A percentile compares a stretch with the other conserved stretches of the same genome.
Evolutionary conservation across 2,888 invertebrate species (phyloP).

Genomic region (Zootermopsis nevadensis): DNA sequence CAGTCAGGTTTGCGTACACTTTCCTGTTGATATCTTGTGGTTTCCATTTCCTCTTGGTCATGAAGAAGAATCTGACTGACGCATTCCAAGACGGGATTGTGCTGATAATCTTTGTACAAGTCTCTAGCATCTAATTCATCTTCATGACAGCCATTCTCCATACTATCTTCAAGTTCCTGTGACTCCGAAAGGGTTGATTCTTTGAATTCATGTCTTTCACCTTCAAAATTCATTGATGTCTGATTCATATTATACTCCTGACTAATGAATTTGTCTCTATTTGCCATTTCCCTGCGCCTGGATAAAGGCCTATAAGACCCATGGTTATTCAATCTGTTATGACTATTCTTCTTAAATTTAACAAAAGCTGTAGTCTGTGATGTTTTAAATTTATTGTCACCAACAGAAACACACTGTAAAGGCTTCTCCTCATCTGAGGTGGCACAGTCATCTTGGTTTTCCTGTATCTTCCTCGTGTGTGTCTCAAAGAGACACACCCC

Average conservation of each 20-base stretch:
- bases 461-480: neutral
- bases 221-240: neutral
- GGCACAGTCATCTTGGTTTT: neutral
- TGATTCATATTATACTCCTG: neutral
- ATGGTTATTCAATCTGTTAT: neutral
- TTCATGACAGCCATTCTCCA: conserved; percentile 58
- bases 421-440: conserved; percentile 2
- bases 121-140: conserved; percentile 61
- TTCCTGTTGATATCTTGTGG: conserved; percentile 52
- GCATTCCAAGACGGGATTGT: conserved; percentile 87
- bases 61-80: conserved; percentile 86
- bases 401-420: neutral
- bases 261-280: neutral
- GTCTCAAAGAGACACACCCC: no score
- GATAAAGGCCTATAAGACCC: conserved; percentile 65
- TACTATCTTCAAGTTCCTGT: conserved; percentile 63
- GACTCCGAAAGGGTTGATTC: neutral
- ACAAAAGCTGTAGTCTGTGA: conserved; percentile 41
- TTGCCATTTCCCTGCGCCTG: conserved; percentile 58
- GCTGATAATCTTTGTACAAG: conserved; percentile 67
- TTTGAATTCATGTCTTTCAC: neutral
- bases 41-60: conserved; percentile 62
- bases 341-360: conserved; percentile 46
- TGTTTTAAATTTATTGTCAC: neutral
- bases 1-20: conserved; percentile 62